Percentiles rank a stretch among this genome's conserved stretches.
Conservation (phyloP, 2,113 vertebrate genomes). For the Pseudorasbora parva region DNA sequence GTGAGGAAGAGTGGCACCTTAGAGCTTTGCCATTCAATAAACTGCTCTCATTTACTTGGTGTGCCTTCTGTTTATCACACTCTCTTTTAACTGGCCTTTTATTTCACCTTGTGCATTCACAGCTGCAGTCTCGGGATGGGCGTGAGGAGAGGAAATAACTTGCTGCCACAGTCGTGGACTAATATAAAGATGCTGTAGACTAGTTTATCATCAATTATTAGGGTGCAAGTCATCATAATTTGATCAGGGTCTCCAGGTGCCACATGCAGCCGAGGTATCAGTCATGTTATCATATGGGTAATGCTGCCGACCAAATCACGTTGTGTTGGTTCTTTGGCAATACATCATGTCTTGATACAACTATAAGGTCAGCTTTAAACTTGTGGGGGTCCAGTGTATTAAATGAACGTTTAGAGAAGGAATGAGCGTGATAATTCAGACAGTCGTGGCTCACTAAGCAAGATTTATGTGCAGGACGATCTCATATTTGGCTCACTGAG, state of each 20-base stretch:
- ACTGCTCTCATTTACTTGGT: conserved; percentile 41
- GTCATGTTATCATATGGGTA: not conserved
- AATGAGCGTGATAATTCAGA: conserved; percentile 43
- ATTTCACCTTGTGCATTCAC: not conserved
- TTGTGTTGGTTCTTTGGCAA: conserved; percentile 15
- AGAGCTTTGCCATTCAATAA: conserved; percentile 73
- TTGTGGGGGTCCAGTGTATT: conserved; percentile 18
- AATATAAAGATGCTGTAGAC: not conserved
- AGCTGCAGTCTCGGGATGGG: not conserved
- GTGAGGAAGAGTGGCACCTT: conserved; percentile 67
- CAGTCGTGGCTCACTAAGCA: conserved; percentile 46
- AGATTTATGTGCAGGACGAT: conserved; percentile 44
- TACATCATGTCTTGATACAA: conserved; percentile 43
- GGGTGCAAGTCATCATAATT: conserved; percentile 37
- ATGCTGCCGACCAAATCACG: conserved; percentile 18
- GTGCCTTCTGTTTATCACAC: conserved; percentile 41
- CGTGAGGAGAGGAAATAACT: conserved; percentile 3
- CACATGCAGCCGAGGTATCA: not conserved
- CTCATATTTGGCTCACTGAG: conserved; percentile 18
- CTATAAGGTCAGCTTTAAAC: conserved; percentile 30
- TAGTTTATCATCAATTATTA: conserved; percentile 39
- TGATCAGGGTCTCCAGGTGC: conserved; percentile 20
- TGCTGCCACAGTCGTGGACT: not conserved
- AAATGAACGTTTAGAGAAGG: conserved; percentile 37
- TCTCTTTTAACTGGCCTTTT: conserved; percentile 22